Evolutionary conservation across 2,888 invertebrate species (phyloP).

Genomic region (Megaustenia siamemsis): DNA sequence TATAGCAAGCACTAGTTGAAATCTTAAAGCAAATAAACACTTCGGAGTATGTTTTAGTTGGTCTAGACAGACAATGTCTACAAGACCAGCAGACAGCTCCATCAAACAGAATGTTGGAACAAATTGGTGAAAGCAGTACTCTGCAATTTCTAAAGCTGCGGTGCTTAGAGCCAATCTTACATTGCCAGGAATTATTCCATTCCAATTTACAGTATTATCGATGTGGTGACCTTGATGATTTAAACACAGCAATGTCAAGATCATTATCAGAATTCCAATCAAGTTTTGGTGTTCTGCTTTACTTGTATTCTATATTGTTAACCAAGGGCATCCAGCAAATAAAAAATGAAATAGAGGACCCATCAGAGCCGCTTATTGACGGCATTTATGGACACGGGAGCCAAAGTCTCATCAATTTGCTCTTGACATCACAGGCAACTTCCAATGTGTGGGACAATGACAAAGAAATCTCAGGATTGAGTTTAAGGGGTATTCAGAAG

Average conservation of each 20-base stretch:
- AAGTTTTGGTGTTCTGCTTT: constrained; percentile 82
- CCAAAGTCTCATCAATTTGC: constrained; percentile 93
- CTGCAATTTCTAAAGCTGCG: not conserved
- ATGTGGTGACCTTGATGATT: constrained; percentile 67
- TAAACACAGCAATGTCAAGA: constrained; percentile 68
- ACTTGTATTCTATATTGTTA: constrained; percentile 93
- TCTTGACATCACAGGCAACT: constrained; percentile 94
- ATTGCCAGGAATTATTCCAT: constrained; percentile 35
- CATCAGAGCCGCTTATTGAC: constrained; percentile 89
- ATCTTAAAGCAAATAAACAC: constrained; percentile 63
- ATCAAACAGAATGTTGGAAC: constrained; percentile 63
- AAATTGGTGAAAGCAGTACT: constrained; percentile 25
- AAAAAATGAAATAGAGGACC: constrained; percentile 90
- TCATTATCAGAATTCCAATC: constrained; percentile 71
- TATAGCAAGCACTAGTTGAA: constrained; percentile 66
- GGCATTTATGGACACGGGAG: constrained; percentile 93
- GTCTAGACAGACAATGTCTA: constrained; percentile 29
- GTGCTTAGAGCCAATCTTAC: not conserved
- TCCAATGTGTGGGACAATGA: constrained; percentile 95
- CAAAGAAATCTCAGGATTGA: constrained; percentile 89
- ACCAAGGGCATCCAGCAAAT: constrained; percentile 85
- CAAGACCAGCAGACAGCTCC: constrained; percentile 63
- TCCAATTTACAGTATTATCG: constrained; percentile 61
- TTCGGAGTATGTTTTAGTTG: constrained; percentile 41
- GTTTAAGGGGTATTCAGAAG: constrained; percentile 89